Evolutionary conservation across 2,113 vertebrate species (phyloP).

Genomic region (Sinocyclocheilus anshuiensis): DNA sequence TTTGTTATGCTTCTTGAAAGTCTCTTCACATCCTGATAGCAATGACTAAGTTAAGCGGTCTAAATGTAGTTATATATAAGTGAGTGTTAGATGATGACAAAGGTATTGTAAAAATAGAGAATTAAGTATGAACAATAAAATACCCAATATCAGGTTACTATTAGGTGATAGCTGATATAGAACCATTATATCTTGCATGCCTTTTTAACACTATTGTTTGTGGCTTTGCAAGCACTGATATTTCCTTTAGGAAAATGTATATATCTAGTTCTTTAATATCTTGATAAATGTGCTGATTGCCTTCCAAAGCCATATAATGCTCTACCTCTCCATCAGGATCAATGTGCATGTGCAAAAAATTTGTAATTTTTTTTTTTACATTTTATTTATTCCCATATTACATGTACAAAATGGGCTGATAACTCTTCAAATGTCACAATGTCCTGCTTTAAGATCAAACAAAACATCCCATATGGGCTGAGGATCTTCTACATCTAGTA

Average conservation of each 20-base stretch:
- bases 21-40: too few species aligned
- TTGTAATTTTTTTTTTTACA: neutral
- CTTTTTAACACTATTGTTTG: neutral
- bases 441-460: neutral
- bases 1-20: too few species aligned
- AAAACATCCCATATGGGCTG: neutral
- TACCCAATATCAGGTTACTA: neutral
- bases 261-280: too few species aligned
- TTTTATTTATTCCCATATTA: neutral
- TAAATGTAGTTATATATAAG: too few species aligned
- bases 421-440: neutral
- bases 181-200: neutral
- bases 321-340: neutral
- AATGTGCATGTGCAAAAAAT: neutral
- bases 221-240: neutral
- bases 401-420: neutral
- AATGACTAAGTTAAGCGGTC: too few species aligned
- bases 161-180: neutral
- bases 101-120: neutral
- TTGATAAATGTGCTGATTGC: too few species aligned
- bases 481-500: neutral
- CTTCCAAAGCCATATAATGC: neutral
- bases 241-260: neutral
- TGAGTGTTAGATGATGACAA: too few species aligned
- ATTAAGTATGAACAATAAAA: neutral